Percentiles rank a stretch among this genome's conserved stretches.
Evolutionary conservation across 2,797 vertebrate genomes (phyloP).

Genomic region (Sandelia bainsii): DNA sequence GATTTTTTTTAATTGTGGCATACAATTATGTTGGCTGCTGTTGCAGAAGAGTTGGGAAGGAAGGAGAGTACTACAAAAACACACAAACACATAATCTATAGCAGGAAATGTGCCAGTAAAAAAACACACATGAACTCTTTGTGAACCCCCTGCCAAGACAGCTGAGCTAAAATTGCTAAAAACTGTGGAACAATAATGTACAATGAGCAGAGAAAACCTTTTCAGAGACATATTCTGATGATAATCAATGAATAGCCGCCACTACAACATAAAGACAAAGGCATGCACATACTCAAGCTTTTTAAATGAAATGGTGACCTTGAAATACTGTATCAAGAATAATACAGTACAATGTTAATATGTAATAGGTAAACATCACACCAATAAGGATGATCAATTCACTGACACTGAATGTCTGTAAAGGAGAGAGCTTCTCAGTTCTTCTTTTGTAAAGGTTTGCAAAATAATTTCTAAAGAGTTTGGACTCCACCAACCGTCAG

Average conservation of each 20-base stretch:
- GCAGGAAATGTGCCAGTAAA: background rate
- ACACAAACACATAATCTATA: conserved; percentile 11
- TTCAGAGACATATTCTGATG: conserved; percentile 8
- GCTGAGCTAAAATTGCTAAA: conserved; percentile 3
- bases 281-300: conserved; percentile 7
- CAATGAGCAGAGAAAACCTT: background rate
- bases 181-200: background rate
- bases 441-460: too few relatives aligned
- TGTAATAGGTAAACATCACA: too few relatives aligned
- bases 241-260: conserved; percentile 4
- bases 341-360: too few relatives aligned
- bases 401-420: too few relatives aligned
- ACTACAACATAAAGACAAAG: conserved; percentile 1
- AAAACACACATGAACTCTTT: background rate
- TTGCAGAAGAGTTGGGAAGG: background rate
- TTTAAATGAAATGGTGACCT: too few relatives aligned
- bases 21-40: conserved; percentile 31
- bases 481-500: too few relatives aligned
- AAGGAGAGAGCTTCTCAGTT: too few relatives aligned
- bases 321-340: too few relatives aligned
- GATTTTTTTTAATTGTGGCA: conserved; percentile 12
- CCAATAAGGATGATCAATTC: too few relatives aligned
- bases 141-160: background rate
- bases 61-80: conserved; percentile 5
- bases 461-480: too few relatives aligned